Conservation (phyloP, 2,888 invertebrate genomes). For the Gasteruption jaculator region DNA sequence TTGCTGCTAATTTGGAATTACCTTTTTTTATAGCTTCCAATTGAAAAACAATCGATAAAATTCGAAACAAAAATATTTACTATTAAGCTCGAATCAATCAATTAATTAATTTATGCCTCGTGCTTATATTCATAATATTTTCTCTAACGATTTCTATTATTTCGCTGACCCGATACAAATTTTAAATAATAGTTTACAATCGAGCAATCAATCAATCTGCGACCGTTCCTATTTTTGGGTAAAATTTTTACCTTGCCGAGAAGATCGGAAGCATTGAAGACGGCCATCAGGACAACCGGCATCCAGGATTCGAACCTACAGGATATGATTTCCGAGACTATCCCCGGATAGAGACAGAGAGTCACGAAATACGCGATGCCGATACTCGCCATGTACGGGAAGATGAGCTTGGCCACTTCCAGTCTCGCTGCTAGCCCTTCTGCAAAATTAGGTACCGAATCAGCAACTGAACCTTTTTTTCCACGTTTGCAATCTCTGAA, state of each 20-base stretch:
- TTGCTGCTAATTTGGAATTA: slow-evolving; percentile 7
- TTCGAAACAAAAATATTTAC: too few relatives aligned
- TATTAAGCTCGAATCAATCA: too few relatives aligned
- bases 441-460: slow-evolving; percentile 52
- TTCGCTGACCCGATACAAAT: too few relatives aligned
- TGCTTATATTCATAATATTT: too few relatives aligned
- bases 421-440: slow-evolving; percentile 69
- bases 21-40: neutral
- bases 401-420: slow-evolving; percentile 79
- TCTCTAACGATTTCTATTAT: too few relatives aligned
- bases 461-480: too few relatives aligned
- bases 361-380: slow-evolving; percentile 87
- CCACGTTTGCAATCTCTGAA: neutral
- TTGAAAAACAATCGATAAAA: too few relatives aligned
- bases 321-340: slow-evolving; percentile 82
- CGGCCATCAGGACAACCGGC: slow-evolving; percentile 86
- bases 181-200: too few relatives aligned
- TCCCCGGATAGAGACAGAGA: slow-evolving; percentile 84
- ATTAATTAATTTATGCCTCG: too few relatives aligned
- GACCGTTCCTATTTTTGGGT: neutral
- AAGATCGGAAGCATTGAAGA: slow-evolving; percentile 83
- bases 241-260: slow-evolving; percentile 66
- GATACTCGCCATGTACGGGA: slow-evolving; percentile 88
- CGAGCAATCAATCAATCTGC: neutral
- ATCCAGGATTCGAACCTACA: slow-evolving; percentile 83